These are phyloP conservation scores for Drosophila murphyi DNA, from an alignment of 1,140 invertebrate species.

Conservation along the genomic window DNA sequence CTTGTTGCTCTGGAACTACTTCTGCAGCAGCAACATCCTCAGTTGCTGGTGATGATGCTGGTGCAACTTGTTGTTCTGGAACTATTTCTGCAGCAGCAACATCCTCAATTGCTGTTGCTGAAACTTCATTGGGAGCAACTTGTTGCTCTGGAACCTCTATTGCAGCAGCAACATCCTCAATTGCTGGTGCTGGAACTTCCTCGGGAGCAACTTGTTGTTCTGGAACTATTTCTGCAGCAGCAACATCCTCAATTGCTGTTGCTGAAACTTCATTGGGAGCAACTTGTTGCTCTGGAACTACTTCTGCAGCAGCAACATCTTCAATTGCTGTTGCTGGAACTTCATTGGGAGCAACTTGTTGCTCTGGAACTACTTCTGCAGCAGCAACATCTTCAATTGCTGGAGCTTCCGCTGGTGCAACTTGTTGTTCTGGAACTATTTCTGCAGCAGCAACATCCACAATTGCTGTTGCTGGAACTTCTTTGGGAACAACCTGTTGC, in stretches of 20 bases:
- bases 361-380: constrained; percentile 7
- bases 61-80: not conserved
- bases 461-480: not conserved
- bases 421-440: not conserved
- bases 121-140: not conserved
- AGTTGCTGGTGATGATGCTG: not conserved
- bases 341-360: not conserved
- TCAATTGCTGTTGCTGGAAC: not conserved
- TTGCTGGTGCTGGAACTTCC: not conserved
- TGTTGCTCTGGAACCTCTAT: not conserved
- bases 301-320: not conserved
- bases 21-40: not conserved
- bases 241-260: constrained; percentile 1
- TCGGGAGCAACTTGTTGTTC: not conserved
- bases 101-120: constrained; percentile 1
- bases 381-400: not conserved
- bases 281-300: not conserved
- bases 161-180: not conserved
- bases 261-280: not conserved
- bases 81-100: constrained; percentile 4
- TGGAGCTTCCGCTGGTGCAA: not conserved
- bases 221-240: constrained; percentile 6
- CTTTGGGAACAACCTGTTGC: not conserved
- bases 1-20: not conserved
- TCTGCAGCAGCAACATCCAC: no score